Base-by-base conservation (phyloP, 2,888 invertebrate genomes). In the Ernsta delagoae region DNA sequence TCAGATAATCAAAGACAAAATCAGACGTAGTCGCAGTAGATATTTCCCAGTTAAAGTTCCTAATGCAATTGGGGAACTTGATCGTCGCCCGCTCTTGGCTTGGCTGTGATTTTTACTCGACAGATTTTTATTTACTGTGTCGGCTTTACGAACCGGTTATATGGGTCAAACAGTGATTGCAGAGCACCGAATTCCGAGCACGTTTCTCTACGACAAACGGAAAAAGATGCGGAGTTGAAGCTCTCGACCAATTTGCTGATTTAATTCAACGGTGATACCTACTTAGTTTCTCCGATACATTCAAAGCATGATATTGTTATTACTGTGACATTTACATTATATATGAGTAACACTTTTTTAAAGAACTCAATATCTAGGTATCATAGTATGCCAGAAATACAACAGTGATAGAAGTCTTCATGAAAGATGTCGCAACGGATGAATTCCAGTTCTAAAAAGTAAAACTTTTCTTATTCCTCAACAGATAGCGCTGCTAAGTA, bases 41-140 rank as follows among this genome's bases (percentile, higher is more conserved):
- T 59, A 41, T 24, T 48, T 62, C 39, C 34, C 45, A 16, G 45
- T 36, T 45, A 45, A 57, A 65, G 57, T 62, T 68, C 56, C 53
- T 63, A 68, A 63, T 63, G 68, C 68, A 68, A 68, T 68, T 57
- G 59, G 57, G 16, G 48, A 68, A 68, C 45, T 68, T 63, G 68
- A 63, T 68, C 57, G 67, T 57, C 57, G 68, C 62, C 7, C 45
- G 48, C 54, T 60, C 2, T 16, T 50, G 50, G 50, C 50, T 50
- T 50, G 31, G 39, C 45, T 56, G 64, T 57, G 57, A 45, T 45
- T 45, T n/a, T 16, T 65, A 43, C 39, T 34, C 9, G 34, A 50
- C 63, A 63, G 59, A 64, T 48, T 64, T 66, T 69, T 69, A 69
- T 69, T 69, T 69, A 69, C 69, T 69, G 63, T 62, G 48, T 65